Percentiles rank a stretch among this genome's conserved stretches.
Evolutionary conservation across 2,113 vertebrate genomes (phyloP).

Genomic region (Sisor rabdophorus): DNA sequence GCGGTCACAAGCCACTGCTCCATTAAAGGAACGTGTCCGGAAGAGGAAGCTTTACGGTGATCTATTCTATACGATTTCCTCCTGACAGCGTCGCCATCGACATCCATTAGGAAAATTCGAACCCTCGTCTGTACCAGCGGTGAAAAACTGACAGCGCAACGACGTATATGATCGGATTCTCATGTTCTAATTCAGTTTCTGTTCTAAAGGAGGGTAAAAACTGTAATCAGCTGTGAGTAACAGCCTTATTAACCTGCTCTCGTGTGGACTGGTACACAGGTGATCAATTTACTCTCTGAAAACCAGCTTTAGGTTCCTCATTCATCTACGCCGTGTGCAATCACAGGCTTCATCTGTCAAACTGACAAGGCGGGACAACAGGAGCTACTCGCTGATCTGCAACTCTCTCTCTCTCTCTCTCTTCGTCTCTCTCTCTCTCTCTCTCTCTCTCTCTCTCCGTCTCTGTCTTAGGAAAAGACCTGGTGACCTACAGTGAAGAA

Average conservation of each 20-base stretch:
- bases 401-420: conserved; percentile 20
- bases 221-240: conserved; percentile 52
- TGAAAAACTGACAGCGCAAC: conserved; percentile 5
- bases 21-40: conserved; percentile 12
- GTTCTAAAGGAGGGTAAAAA: conserved; percentile 34
- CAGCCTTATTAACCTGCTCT: conserved; percentile 55
- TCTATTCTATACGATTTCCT: conserved; percentile 20
- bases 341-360: conserved; percentile 54
- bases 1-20: conserved; percentile 16
- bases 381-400: conserved; percentile 28
- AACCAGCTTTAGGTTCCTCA: conserved; percentile 53
- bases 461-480: no score
- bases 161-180: conserved; percentile 24
- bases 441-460: neutral
- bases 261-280: conserved; percentile 53
- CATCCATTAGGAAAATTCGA: neutral
- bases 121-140: neutral
- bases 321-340: conserved; percentile 53
- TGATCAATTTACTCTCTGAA: conserved; percentile 56
- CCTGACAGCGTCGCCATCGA: neutral
- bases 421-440: neutral
- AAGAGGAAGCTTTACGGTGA: conserved; percentile 13
- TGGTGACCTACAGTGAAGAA: no score
- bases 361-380: conserved; percentile 21
- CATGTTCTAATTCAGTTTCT: conserved; percentile 35